Percentiles rank a stretch among this genome's conserved stretches.
Conservation (phyloP, 30 jellyfish, hydroid and myxozoan genomes). For the Haliclystus octoradiatus region DNA sequence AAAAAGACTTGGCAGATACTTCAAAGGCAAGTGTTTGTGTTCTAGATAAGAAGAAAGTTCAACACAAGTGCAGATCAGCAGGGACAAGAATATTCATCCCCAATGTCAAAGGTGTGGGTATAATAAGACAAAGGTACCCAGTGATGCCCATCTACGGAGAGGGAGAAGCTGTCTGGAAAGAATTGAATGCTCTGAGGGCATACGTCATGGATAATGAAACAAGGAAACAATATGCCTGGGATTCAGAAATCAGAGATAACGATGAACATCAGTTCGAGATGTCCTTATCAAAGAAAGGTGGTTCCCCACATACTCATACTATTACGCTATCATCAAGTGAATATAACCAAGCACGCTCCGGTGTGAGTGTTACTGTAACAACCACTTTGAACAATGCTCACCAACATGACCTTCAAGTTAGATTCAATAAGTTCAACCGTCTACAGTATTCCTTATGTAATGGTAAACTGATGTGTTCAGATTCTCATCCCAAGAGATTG, state of each 20-base stretch:
- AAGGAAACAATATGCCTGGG: constrained; percentile 31
- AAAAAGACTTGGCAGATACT: constrained; percentile 65
- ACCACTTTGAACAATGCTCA: no score
- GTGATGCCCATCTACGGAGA: constrained; percentile 92
- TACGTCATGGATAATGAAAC: constrained; percentile 51
- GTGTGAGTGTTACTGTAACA: no score
- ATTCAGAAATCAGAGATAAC: constrained; percentile 8
- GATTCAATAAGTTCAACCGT: no score
- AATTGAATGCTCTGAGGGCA: constrained; percentile 65
- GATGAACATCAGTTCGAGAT: constrained; percentile 25
- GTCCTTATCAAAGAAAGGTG: constrained; percentile 15
- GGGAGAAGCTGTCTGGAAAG: constrained; percentile 94
- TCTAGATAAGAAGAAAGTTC: constrained; percentile 27
- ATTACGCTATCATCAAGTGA: constrained; percentile 41
- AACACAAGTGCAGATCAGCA: constrained; percentile 45
- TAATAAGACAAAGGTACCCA: constrained; percentile 72
- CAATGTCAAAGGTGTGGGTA: constrained; percentile 63
- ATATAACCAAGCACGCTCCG: no score
- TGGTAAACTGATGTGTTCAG: no score
- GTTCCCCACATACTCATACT: constrained; percentile 50
- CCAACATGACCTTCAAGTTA: no score
- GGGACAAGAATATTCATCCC: constrained; percentile 73
- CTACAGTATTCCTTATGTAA: no score
- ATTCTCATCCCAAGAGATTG: no score
- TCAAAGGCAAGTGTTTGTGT: constrained; percentile 56